A percentile compares a stretch with the other conserved stretches of the same genome.
Conservation (phyloP, 2,113 vertebrate species). For the Pedetes capensis region DNA sequence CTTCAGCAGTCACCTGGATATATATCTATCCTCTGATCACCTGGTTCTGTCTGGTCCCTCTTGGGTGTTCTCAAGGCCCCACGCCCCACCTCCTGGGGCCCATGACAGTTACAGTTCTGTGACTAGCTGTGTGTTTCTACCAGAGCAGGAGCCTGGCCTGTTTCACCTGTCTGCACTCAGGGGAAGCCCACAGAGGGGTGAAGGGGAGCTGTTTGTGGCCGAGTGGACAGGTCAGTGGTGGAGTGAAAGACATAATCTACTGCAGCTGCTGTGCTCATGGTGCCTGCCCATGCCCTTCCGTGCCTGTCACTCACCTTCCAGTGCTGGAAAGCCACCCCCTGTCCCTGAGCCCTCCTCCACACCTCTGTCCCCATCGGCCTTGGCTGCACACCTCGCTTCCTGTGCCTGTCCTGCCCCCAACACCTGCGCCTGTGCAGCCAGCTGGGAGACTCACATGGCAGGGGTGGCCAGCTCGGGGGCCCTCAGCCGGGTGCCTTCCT, state of each 20-base stretch:
- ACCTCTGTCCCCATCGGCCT: neutral
- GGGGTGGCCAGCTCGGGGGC: constrained; percentile 95
- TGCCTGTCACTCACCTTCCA: no score
- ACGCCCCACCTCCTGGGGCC: neutral
- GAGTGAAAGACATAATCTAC: neutral
- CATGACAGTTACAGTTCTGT: no score
- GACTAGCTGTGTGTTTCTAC: neutral
- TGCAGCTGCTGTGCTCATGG: neutral
- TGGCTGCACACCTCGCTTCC: rapidly evolving
- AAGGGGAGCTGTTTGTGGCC: neutral
- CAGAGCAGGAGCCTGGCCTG: neutral
- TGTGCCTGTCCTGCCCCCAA: rapidly evolving
- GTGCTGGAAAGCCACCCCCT: neutral
- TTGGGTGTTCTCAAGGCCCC: neutral
- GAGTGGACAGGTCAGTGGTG: neutral
- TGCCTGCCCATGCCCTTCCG: neutral
- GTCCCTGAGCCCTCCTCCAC: neutral
- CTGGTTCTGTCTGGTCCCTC: neutral
- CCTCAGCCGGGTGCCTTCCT: constrained; percentile 96
- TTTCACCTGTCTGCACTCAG: neutral
- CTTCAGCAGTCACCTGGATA: neutral
- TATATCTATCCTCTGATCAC: neutral
- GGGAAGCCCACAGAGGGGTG: no score
- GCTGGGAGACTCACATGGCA: constrained; percentile 89
- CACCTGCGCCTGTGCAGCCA: neutral